Evolutionary conservation across 2,113 vertebrate genomes (phyloP).

Genomic region (Rhinogobius similis): DNA sequence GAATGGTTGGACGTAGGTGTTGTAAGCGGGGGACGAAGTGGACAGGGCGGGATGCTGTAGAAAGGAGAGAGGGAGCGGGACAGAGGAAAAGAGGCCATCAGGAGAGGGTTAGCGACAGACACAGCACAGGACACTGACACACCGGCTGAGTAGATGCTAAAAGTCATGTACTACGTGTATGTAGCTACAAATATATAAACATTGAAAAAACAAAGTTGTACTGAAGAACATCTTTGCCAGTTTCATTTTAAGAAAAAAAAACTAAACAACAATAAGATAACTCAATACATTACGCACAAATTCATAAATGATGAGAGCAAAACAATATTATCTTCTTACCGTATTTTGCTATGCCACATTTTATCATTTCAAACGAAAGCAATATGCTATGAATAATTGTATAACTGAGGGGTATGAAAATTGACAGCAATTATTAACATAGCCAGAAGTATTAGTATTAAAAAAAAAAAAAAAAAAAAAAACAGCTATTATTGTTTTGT

Average conservation of each 20-base stretch:
- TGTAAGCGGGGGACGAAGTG: slow-evolving; percentile 66
- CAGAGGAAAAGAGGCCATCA: slow-evolving; percentile 63
- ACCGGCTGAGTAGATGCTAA: not conserved
- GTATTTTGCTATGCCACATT: not conserved
- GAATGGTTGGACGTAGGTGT: slow-evolving; percentile 71
- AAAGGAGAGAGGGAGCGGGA: slow-evolving; percentile 58
- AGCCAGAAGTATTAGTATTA: too few species aligned
- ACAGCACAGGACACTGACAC: slow-evolving; percentile 48
- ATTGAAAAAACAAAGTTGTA: not conserved
- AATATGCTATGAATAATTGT: too few species aligned
- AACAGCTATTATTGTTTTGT: too few species aligned
- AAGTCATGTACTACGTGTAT: not conserved
- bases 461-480: too few species aligned
- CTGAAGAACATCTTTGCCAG: not conserved
- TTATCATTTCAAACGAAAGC: not conserved
- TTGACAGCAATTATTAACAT: too few species aligned
- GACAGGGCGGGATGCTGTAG: slow-evolving; percentile 66
- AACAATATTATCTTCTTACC: not conserved
- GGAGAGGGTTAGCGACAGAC: slow-evolving; percentile 66
- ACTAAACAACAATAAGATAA: not conserved
- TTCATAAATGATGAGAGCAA: too few species aligned
- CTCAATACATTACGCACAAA: not conserved
- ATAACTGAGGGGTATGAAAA: too few species aligned
- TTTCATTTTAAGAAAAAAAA: not conserved
- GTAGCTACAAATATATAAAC: not conserved